Conservation (phyloP, 2,797 vertebrate genomes). For the Hoplostethus mediterraneus region DNA sequence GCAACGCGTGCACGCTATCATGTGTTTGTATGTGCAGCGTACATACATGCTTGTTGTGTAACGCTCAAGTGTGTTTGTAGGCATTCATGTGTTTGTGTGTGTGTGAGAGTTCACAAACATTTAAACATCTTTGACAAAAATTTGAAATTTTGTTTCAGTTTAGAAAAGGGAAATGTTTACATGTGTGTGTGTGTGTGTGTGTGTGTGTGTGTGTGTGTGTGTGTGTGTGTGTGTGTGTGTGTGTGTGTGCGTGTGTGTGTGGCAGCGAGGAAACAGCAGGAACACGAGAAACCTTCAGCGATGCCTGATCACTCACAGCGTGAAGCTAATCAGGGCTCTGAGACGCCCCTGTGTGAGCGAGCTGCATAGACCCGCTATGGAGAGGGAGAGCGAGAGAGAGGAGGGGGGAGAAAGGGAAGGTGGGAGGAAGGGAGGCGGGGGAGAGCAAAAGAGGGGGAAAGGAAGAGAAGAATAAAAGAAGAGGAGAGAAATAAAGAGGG, state of each 20-base stretch:
- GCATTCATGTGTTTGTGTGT: too few relatives aligned
- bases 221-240: slow-evolving; percentile 2
- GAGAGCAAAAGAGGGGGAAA: too few relatives aligned
- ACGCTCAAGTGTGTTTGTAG: too few relatives aligned
- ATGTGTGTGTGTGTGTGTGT: neutral
- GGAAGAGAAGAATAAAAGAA: too few relatives aligned
- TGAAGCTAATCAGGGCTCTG: slow-evolving; percentile 36
- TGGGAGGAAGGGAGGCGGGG: neutral
- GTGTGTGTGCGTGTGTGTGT: slow-evolving; percentile 1
- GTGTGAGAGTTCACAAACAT: neutral
- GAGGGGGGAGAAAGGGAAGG: neutral
- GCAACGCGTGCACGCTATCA: too few relatives aligned
- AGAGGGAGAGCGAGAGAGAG: neutral
- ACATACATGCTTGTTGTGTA: too few relatives aligned
- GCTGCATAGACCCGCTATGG: neutral
- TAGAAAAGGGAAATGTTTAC: neutral
- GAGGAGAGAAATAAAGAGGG: neutral
- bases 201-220: slow-evolving; percentile 8
- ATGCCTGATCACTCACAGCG: slow-evolving; percentile 35
- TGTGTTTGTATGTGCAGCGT: too few relatives aligned
- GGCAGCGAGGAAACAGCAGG: neutral
- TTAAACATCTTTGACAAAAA: neutral
- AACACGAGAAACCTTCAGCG: slow-evolving; percentile 8
- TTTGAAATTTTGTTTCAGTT: neutral
- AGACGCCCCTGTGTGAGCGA: slow-evolving; percentile 18